Evolutionary conservation across 2,888 invertebrate species (phyloP).

Genomic region (Melinopterus prodromus): DNA sequence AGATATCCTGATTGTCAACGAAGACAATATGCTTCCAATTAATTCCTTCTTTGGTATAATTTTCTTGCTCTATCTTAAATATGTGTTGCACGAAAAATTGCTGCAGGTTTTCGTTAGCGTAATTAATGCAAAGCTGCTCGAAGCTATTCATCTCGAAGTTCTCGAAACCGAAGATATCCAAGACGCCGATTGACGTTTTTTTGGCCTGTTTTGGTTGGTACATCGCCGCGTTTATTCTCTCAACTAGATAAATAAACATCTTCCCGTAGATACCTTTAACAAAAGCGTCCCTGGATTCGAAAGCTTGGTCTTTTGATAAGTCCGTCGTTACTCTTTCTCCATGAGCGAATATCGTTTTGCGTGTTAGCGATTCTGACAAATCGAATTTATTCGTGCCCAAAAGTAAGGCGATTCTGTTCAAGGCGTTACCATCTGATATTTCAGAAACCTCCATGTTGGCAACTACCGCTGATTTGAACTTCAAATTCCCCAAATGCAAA

Average conservation of each 20-base stretch:
- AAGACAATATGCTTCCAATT: constrained; percentile 92
- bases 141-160: constrained; percentile 93
- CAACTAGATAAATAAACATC: constrained; percentile 88
- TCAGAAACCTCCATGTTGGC: constrained; percentile 91
- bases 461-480: constrained; percentile 75
- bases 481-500: constrained; percentile 91
- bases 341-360: constrained; percentile 84
- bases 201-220: constrained; percentile 69
- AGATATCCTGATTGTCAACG: constrained; percentile 89
- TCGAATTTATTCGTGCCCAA: constrained; percentile 74
- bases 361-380: constrained; percentile 84
- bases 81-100: constrained; percentile 96
- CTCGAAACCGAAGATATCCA: constrained; percentile 98
- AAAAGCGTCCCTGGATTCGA: constrained; percentile 90
- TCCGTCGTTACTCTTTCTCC: constrained; percentile 83
- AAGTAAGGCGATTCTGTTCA: constrained; percentile 75
- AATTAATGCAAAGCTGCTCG: constrained; percentile 96
- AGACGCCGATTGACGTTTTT: constrained; percentile 84
- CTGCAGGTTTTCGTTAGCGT: constrained; percentile 95
- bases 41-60: constrained; percentile 89
- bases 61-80: constrained; percentile 95
- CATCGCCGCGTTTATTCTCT: constrained; percentile 88
- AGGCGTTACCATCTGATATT: constrained; percentile 74
- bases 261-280: constrained; percentile 93
- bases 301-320: constrained; percentile 77